Conservation (phyloP, 1,140 invertebrate genomes). For the Drosophila littoralis region DNA sequence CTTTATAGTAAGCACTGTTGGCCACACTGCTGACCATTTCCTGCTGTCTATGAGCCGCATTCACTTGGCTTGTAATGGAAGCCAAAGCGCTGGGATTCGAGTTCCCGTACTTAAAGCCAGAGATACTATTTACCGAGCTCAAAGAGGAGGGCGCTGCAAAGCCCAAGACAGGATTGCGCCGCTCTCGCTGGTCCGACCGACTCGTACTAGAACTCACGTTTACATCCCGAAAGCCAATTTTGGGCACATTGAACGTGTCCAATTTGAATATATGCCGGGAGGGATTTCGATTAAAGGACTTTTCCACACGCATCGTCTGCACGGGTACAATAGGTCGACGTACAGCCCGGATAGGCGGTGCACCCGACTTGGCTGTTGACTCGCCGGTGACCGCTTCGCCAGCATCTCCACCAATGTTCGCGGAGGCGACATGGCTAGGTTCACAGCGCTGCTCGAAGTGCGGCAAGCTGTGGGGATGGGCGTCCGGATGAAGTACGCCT, state of each 20-base stretch:
- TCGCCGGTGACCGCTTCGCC: conserved; percentile 30
- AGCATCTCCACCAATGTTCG: conserved; percentile 15
- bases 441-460: conserved; percentile 40
- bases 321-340: conserved; percentile 48
- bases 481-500: conserved; percentile 11
- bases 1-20: conserved; percentile 33
- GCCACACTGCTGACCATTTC: conserved; percentile 32
- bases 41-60: conserved; percentile 27
- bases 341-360: rapidly evolving
- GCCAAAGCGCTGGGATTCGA: conserved; percentile 52
- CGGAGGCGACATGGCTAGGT: background rate
- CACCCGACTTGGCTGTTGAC: background rate
- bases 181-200: background rate
- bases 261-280: conserved; percentile 50
- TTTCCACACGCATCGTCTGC: conserved; percentile 61
- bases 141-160: conserved; percentile 16
- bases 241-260: conserved; percentile 51
- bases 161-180: conserved; percentile 14
- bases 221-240: conserved; percentile 44
- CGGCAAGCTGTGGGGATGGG: conserved; percentile 23
- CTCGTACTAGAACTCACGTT: background rate
- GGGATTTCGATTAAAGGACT: conserved; percentile 13
- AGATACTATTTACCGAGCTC: conserved; percentile 4
- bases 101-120: conserved; percentile 20
- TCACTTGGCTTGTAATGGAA: conserved; percentile 44